These are phyloP conservation scores for Tinamus guttatus DNA, from an alignment of 2,113 vertebrate species.

Conservation along the genomic window DNA sequence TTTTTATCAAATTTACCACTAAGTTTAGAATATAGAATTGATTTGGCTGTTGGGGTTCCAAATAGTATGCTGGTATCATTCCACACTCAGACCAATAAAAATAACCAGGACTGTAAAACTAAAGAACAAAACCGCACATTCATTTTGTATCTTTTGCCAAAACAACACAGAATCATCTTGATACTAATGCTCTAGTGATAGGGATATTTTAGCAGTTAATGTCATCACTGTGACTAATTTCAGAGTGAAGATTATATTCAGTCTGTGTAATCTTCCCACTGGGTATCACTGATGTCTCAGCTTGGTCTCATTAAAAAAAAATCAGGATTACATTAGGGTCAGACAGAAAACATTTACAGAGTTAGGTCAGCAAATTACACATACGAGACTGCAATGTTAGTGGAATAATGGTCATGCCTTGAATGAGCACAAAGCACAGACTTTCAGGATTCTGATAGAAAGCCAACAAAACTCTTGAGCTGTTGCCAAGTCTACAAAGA, in stretches of 20 bases:
- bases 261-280: background rate
- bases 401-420: fast-evolving
- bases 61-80: background rate
- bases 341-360: background rate
- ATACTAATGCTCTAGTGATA: background rate
- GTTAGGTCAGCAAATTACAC: background rate
- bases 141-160: background rate
- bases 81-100: background rate
- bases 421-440: background rate
- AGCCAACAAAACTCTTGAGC: background rate
- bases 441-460: background rate
- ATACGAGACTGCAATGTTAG: background rate
- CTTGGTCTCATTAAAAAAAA: background rate
- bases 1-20: background rate
- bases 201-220: background rate
- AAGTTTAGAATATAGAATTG: background rate
- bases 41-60: background rate
- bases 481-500: background rate
- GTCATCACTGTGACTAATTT: background rate
- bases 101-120: background rate
- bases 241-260: background rate
- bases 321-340: background rate
- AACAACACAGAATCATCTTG: background rate
- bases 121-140: background rate
- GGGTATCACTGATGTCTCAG: background rate